Percentiles rank a stretch among this genome's conserved stretches.
These are phyloP conservation scores for Syrrhaptes paradoxus DNA, from an alignment of 2,113 vertebrate genomes.

Conservation along the genomic window DNA sequence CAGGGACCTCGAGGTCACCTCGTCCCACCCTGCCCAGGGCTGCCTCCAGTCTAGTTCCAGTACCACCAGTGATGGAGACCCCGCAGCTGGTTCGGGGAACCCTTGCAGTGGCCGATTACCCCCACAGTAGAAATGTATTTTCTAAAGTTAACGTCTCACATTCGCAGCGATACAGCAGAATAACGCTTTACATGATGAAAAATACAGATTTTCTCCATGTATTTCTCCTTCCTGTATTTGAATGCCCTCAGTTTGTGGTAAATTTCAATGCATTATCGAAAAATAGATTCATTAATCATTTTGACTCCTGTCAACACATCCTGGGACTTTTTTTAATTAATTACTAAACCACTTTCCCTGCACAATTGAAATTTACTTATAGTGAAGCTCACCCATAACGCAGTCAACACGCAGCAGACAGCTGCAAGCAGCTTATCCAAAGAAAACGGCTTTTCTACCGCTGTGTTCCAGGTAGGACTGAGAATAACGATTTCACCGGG, in stretches of 20 bases:
- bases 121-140: not conserved
- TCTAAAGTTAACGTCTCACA: too few relatives aligned
- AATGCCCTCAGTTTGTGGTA: not conserved
- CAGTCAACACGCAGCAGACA: not conserved
- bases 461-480: not conserved
- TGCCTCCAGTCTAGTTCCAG: not conserved
- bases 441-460: not conserved
- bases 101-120: too few relatives aligned
- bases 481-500: too few relatives aligned
- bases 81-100: not conserved
- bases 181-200: not conserved
- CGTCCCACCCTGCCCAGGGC: not conserved
- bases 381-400: not conserved
- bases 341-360: not conserved
- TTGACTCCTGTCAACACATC: not conserved
- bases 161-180: not conserved
- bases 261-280: not conserved
- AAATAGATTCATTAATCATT: not conserved
- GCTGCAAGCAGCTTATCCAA: not conserved
- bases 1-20: not conserved
- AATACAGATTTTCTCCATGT: not conserved
- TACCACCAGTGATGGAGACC: not conserved
- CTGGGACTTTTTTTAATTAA: not conserved
- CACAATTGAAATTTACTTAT: not conserved
- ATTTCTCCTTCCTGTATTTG: not conserved